Base-by-base conservation (phyloP, 2,888 invertebrate genomes). In the Eilema sororculum region DNA sequence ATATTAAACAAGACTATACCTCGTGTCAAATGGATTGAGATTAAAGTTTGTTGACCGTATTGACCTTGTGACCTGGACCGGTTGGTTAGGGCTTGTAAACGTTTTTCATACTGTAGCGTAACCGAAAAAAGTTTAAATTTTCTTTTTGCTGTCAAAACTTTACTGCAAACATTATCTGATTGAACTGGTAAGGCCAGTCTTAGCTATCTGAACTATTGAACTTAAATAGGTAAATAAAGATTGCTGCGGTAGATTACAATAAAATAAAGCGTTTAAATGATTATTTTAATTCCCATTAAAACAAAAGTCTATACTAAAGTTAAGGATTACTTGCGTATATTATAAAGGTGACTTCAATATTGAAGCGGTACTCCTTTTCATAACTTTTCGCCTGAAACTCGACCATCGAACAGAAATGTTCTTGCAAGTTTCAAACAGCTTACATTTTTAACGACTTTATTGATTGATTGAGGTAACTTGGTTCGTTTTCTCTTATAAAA, bases 381-480 rank as follows among this genome's bases (percentile, higher is more conserved):
- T 56, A 65, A 65, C 59, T 65, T 69, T n/a, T n/a, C n/a, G n/a
- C 33, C 60, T 60, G 22, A 68, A 64, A 64, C 68, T 46, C 58
- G 56, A n/a, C 2, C 33, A 37, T 60, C 65, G 74, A 76, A 80
- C 69, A 33, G 68, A 69, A 74, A 76, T 74, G 73, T 67, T n/a
- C 65, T 60, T 56, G 13, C 46, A 66, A 74, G 58, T 37, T 46
- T 24, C 9, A 16, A 70, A 68, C 33, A 71, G 67, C 70, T 72
- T 80, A 60, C 62, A 81, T 80, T 80, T 80, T 80, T 80, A 75
- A 80, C 74, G 61, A 66, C 74, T 76, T 78, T 78, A 80, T 83
- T 75, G 81, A 80, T 80, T 80, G 67, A 70, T 57, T 68, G 22
- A n/a, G 10, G 64, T 52, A 72, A 74, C 69, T 80, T 80, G 67